Evolutionary conservation across 2,113 vertebrate genomes (phyloP).

Genomic region (Myiozetetes cayanensis): DNA sequence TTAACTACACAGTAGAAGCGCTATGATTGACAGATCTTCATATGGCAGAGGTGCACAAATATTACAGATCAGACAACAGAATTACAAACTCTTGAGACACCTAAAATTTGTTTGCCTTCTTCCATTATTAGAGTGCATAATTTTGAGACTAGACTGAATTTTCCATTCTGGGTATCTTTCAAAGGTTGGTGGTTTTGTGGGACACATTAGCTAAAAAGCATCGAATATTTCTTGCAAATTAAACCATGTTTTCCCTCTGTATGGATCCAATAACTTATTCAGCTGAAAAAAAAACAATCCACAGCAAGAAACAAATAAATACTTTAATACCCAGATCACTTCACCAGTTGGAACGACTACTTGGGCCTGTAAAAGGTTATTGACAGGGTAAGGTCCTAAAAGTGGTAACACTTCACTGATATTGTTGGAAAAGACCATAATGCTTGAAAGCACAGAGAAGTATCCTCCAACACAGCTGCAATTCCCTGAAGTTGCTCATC

Average conservation of each 20-base stretch:
- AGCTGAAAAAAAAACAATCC: not conserved
- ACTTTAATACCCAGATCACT: not conserved
- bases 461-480: not conserved
- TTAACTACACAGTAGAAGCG: not conserved
- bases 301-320: not conserved
- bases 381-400: not conserved
- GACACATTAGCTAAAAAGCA: not conserved
- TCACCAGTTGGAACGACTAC: not conserved
- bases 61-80: not conserved
- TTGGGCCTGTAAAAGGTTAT: accelerated
- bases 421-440: not conserved
- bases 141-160: not conserved
- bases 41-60: not conserved
- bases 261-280: not conserved
- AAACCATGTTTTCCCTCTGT: not conserved
- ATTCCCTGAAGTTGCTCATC: not conserved
- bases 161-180: not conserved
- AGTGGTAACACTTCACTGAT: not conserved
- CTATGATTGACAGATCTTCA: not conserved
- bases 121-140: not conserved
- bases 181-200: not conserved
- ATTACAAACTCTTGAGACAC: not conserved
- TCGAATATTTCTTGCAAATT: not conserved
- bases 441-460: not conserved
- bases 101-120: not conserved